Evolutionary conservation across 1,140 invertebrate species (phyloP).

Genomic region (Diprion similis): DNA sequence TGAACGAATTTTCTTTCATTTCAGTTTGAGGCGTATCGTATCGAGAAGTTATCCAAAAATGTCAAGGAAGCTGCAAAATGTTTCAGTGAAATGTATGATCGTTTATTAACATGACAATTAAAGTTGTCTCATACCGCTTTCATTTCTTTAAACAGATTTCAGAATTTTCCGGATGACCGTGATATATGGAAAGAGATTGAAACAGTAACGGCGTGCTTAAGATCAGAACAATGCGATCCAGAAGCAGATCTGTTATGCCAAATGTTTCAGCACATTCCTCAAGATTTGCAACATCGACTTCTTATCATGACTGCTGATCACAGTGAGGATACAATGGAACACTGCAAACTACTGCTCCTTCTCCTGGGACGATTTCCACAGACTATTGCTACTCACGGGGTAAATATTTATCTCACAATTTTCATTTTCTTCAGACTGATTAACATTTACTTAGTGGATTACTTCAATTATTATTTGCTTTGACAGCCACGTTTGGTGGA

Average conservation of each 20-base stretch:
- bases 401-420: conserved; percentile 45
- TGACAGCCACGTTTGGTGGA: conserved; percentile 73
- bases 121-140: conserved; percentile 11
- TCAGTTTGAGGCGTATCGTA: conserved; percentile 80
- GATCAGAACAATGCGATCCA: conserved; percentile 64
- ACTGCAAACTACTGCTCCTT: conserved; percentile 80
- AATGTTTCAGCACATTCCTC: conserved; percentile 73
- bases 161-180: conserved; percentile 67
- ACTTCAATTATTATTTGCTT: conserved; percentile 26
- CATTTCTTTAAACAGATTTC: conserved; percentile 57
- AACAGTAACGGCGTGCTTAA: conserved; percentile 76
- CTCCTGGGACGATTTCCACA: conserved; percentile 83
- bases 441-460: conserved; percentile 17
- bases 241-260: conserved; percentile 65
- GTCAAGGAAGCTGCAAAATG: conserved; percentile 83
- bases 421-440: conserved; percentile 14
- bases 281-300: conserved; percentile 78
- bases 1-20: conserved; percentile 36
- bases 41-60: conserved; percentile 81
- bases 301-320: conserved; percentile 83
- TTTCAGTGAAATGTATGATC: conserved; percentile 71
- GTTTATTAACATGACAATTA: neutral
- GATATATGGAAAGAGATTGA: conserved; percentile 83
- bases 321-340: conserved; percentile 86
- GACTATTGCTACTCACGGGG: conserved; percentile 77